Evolutionary conservation across 2,888 invertebrate genomes (phyloP).

Genomic region (Agriotes lineatus): DNA sequence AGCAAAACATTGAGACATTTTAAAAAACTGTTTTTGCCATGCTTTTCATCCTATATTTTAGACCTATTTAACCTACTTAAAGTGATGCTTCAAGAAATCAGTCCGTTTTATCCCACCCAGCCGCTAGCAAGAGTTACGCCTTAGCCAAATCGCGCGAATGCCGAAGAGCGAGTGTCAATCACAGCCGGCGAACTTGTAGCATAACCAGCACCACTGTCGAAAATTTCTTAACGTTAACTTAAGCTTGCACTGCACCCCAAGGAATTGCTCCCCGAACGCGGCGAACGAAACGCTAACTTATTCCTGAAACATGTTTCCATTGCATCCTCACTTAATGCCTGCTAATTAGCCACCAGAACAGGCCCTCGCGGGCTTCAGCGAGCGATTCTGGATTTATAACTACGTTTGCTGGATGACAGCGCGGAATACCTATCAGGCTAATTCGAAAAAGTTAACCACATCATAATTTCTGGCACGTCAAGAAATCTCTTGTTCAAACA

Average conservation of each 20-base stretch:
- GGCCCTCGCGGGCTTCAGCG: not conserved
- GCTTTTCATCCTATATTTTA: no score
- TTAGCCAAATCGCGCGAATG: no score
- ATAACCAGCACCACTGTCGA: not conserved
- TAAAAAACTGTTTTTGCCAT: no score
- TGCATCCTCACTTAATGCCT: constrained; percentile 12
- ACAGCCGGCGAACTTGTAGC: not conserved
- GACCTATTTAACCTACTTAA: no score
- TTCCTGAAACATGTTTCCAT: constrained; percentile 16
- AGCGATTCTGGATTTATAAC: constrained; percentile 10
- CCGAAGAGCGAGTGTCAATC: not conserved
- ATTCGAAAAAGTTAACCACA: not conserved
- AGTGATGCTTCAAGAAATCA: no score
- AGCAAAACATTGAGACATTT: no score
- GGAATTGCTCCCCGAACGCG: constrained; percentile 11
- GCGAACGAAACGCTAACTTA: constrained; percentile 10
- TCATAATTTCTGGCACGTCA: no score
- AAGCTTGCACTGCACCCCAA: constrained; percentile 1
- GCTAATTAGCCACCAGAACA: constrained; percentile 7
- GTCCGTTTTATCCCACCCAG: no score
- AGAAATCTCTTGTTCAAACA: no score
- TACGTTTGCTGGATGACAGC: not conserved
- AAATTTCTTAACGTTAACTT: constrained; percentile 16
- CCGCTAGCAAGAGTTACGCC: no score
- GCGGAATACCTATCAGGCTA: not conserved